Conservation (phyloP, 2,797 vertebrate genomes). For the Eremophila alpestris region DNA sequence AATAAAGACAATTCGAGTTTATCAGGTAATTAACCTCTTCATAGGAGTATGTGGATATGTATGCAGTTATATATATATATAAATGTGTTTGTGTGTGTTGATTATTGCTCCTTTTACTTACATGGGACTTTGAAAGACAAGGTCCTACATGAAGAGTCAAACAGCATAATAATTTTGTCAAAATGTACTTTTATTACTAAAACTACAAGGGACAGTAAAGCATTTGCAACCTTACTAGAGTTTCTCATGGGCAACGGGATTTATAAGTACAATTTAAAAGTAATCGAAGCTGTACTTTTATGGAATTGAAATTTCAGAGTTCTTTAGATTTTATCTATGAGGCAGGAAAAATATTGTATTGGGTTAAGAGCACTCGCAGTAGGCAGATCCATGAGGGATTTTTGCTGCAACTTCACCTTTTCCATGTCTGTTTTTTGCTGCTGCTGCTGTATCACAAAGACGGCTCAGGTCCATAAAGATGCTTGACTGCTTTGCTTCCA, state of each 20-base stretch:
- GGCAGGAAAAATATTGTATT: neutral
- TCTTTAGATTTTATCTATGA: conserved; percentile 39
- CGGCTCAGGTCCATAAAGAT: neutral
- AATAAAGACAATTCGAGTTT: neutral
- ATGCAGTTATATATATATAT: neutral
- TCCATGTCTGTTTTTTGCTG: neutral
- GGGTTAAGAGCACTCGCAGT: neutral
- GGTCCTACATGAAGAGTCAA: neutral
- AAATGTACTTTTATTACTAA: conserved; percentile 23
- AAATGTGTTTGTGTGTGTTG: neutral
- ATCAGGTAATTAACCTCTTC: neutral
- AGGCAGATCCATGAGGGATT: neutral
- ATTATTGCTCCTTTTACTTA: neutral
- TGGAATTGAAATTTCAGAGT: conserved; percentile 17
- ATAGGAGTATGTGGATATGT: neutral
- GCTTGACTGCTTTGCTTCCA: neutral
- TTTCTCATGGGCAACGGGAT: conserved; percentile 18
- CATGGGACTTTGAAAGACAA: neutral
- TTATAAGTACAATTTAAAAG: conserved; percentile 39
- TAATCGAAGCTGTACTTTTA: conserved; percentile 30
- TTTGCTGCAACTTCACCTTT: neutral
- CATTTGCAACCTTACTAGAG: neutral
- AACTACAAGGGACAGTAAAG: neutral
- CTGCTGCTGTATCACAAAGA: neutral
- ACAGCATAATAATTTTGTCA: neutral